Base-by-base conservation (phyloP, 2,888 invertebrate genomes). In the Aplocera efformata region DNA sequence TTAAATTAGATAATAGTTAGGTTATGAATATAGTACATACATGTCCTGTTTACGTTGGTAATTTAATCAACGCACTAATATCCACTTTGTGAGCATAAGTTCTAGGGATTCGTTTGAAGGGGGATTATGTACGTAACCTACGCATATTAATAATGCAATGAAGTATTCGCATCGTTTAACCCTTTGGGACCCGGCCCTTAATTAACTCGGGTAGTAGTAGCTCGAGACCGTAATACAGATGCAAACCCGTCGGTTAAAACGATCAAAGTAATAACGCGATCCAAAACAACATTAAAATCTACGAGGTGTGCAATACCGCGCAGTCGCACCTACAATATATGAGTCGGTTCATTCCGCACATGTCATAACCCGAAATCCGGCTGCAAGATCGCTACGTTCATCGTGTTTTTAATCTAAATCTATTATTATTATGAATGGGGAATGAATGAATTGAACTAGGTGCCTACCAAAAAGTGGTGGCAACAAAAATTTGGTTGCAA, bases 101-200 rank as follows among this genome's bases (percentile, higher is more conserved):
- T 8, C 33, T 22, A 37, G 36, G 22, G 23, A 34, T 46, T 42
- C 7, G 33, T 38, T 42, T 41, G 17, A 33, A 32, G 34, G 34
- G 41, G 23, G 28, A 13, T 34, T 26, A 34, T 10, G 25, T 42
- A 37, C 35, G 36, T 23, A 35, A 32, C 32, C 35, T 41, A 39
- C 32, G 40, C 38, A 58, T 58, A 69, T 72, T 66, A 72, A 66
- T 72, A 69, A 72, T 72, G 67, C 71, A 72, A 52, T 49, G 58
- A 60, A 53, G 43, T 59, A 57, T 61, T 65, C 56, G 53, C 57
- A 60, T 60, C 61, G 56, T 55, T 58, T 56, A 63, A 63, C 63
- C 72, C 68, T 57, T 50, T 42, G 65, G 63, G 71, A 62, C 50
- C 49, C 50, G 47, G 42, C 40, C 53, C 58, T 60, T 69, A 71